These are phyloP conservation scores for Meiosimyza platycephala DNA, from an alignment of 2,888 invertebrate species.

Conservation along the genomic window DNA sequence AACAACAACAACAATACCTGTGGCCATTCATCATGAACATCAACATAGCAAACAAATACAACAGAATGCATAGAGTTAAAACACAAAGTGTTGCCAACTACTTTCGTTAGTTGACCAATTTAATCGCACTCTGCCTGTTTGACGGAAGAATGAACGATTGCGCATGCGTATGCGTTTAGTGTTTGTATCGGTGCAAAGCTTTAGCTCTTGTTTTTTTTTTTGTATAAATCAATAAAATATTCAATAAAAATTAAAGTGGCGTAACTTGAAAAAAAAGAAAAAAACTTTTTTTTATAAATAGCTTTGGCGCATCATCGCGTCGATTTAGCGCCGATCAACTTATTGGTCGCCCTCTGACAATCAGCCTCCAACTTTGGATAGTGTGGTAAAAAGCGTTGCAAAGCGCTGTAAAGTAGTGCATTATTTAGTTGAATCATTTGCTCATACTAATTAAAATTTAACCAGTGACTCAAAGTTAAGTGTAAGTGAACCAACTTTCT, in stretches of 20 bases:
- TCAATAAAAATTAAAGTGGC: constrained; percentile 16
- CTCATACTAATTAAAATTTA: too few species aligned
- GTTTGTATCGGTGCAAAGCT: background rate
- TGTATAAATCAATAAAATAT: constrained; percentile 12
- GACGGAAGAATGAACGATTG: background rate
- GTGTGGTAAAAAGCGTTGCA: too few species aligned
- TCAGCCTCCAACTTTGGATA: background rate
- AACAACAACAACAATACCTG: background rate
- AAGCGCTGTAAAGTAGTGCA: too few species aligned
- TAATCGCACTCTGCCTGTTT: background rate
- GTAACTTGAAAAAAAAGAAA: constrained; percentile 7
- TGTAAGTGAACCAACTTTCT: too few species aligned
- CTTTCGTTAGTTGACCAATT: background rate
- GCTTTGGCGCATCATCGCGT: too few species aligned
- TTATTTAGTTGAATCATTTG: too few species aligned
- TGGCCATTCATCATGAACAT: constrained; percentile 1
- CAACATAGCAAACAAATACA: too few species aligned
- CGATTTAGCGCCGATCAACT: background rate
- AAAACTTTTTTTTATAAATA: constrained; percentile 8
- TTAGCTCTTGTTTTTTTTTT: background rate
- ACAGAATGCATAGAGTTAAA: too few species aligned
- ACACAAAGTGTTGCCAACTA: constrained; percentile 17
- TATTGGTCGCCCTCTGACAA: background rate
- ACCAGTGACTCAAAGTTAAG: too few species aligned
- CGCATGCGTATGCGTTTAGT: background rate